A percentile compares a stretch with the other conserved stretches of the same genome.
These are phyloP conservation scores for Labia minor DNA, from an alignment of 2,888 invertebrate species.

Conservation along the genomic window DNA sequence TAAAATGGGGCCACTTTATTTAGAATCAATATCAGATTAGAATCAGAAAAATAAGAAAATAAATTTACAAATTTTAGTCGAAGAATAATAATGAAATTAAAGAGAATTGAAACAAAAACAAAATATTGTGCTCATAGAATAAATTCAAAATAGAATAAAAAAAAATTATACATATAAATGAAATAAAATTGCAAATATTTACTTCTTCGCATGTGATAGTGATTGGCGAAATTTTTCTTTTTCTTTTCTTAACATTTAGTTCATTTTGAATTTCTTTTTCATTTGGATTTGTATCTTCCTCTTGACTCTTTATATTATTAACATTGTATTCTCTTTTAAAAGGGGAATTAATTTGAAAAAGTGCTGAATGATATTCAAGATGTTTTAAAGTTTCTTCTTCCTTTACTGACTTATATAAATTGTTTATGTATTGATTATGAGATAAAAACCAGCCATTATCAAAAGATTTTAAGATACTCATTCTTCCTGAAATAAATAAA, in stretches of 20 bases:
- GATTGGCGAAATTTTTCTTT: not conserved
- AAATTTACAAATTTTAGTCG: too few relatives aligned
- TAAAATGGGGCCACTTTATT: too few relatives aligned
- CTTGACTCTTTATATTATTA: not conserved
- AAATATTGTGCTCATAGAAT: too few relatives aligned
- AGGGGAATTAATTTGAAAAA: conserved; percentile 21
- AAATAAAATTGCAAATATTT: too few relatives aligned
- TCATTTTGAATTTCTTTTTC: not conserved
- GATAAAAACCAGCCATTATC: conserved; percentile 42
- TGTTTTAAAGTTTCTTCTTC: conserved; percentile 23
- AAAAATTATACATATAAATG: too few relatives aligned
- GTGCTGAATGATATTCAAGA: not conserved
- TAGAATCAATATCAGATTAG: too few relatives aligned
- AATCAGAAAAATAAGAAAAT: too few relatives aligned
- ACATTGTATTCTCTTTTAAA: conserved; percentile 17
- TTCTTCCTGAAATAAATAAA: conserved; percentile 27
- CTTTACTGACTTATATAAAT: conserved; percentile 36
- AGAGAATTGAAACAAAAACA: too few relatives aligned
- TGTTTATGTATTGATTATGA: conserved; percentile 39
- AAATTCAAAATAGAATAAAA: too few relatives aligned
- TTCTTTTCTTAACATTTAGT: conserved; percentile 16
- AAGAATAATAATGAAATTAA: too few relatives aligned
- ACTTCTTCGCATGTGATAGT: not conserved
- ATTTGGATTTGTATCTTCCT: not conserved
- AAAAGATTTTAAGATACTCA: conserved; percentile 37